Evolutionary conservation across 2,113 vertebrate genomes (phyloP), one percentile per base, ranked within the genome.

Genomic region (Dromiciops gliroides): DNA sequence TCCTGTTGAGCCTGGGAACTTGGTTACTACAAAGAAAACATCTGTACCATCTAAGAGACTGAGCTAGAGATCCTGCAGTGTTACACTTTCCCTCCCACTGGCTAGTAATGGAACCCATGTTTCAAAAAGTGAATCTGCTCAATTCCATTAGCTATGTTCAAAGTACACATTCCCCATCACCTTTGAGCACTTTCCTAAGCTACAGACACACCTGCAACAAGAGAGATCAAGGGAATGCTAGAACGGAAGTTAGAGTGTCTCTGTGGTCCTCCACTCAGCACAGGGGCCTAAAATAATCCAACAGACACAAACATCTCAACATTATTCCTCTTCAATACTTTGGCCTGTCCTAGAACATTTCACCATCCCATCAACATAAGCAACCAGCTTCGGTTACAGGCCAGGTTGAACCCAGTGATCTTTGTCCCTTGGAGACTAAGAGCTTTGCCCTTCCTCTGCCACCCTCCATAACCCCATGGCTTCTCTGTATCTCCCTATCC

Each of bases 21-120:
- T 52, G 26, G 90, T 93, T 51, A 49, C 89, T 93, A 95, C 23
- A 89, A 53, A 90, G 53, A 91, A 90, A 95, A 28, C 11, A 89
- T 12, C 48, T 48, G 22, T 48, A 52, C 90, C 90, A 37, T 26
- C 3, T 19, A 90, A n/a, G 0, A 48, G 47, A 16, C 28, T 50
- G 37, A 75, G 91, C 90, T 92, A 49, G 51, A 90, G 53, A 28
- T 49, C 50, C 90, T 47, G 44, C 1, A 28, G 51, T 2, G 8
- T 48, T 60, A 90, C 31, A 50, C 5, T 0, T 51, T 0, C 7
- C 28, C 56, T 28, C 0, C 31, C 60, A 44, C 24, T 3, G 19
- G 50, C 2, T 44, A 19, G 89, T 89, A 31, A 48, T 25, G 16
- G 50, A 53, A 44, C 11, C 22, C 8, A 19, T 50, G 14, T 25